Conservation (phyloP, 2,888 invertebrate species). For the Calameuta idolon region DNA sequence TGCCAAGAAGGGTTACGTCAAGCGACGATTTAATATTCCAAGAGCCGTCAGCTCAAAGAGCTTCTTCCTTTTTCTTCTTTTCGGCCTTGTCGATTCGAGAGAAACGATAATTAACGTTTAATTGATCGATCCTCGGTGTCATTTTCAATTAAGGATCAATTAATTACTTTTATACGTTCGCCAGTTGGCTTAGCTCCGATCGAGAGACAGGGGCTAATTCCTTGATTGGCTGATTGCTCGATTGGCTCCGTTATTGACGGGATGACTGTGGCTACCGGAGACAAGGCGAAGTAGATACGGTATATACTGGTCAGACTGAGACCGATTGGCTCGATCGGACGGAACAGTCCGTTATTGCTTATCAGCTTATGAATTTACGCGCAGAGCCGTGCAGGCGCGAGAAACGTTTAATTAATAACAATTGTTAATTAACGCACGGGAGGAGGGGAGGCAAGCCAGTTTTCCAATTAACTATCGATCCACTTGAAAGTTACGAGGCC, state of each 20-base stretch:
- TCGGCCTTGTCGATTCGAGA: slow-evolving; percentile 22
- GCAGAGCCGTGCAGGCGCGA: not conserved
- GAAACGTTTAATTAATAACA: slow-evolving; percentile 43
- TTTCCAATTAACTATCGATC: not conserved
- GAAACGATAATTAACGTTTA: slow-evolving; percentile 43
- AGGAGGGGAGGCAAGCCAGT: not conserved
- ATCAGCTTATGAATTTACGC: not conserved
- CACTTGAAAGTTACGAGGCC: not conserved
- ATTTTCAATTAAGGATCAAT: slow-evolving; percentile 44
- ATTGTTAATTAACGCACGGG: slow-evolving; percentile 43
- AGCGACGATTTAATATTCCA: not conserved
- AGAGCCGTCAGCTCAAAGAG: not conserved
- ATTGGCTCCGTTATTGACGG: not conserved
- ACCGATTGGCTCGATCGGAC: not conserved
- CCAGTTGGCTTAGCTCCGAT: slow-evolving; percentile 13
- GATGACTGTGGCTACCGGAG: not conserved
- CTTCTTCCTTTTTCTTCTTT: not conserved
- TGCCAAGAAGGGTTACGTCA: not conserved
- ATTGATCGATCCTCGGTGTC: slow-evolving; percentile 42
- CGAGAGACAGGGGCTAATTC: not conserved
- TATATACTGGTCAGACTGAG: not conserved
- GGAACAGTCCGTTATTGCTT: not conserved
- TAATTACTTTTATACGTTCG: slow-evolving; percentile 28
- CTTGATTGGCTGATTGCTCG: slow-evolving; percentile 23
- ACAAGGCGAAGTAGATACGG: not conserved